Evolutionary conservation across 2,797 vertebrate species (phyloP), one percentile per base, ranked within the genome.

Genomic region (Phataginus tricuspis): DNA sequence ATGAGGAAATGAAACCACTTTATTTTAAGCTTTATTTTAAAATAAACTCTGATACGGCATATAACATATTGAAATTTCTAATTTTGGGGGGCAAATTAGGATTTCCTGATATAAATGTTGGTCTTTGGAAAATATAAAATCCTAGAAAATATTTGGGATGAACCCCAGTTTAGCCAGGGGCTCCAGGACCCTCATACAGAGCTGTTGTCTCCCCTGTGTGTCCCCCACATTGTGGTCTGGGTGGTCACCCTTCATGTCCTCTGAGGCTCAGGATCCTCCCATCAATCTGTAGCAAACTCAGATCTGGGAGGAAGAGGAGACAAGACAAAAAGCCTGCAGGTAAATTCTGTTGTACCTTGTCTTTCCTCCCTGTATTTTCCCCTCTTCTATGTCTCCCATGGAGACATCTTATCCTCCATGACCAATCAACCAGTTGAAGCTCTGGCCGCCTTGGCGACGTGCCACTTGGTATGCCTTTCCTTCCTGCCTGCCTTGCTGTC

Each of bases 1-100:
- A 94, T 66, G 66, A 96, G 42, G 10, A 95, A 82, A 13, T 86
- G 15, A 77, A 87, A 87, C 31, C 27, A 9, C 84, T 92, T 89
- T 91, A 83, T 88, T 90, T 85, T 94, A n/a, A 68, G 2, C 23
- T 49, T 57, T 89, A 63, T 88, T 77, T 93, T 55, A 61, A 87
- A 86, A 66, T 92, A 86, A 77, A 91, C 90, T 96, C 31, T 49
- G 37, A 63, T 96, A 57, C 66, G 61, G 15, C 2, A 34, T 15
- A 14, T 71, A 79, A 45, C 3, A 68, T 29, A 83, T 10, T 91
- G 8, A 79, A 83, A 91, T 86, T 85, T 85, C 10, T 71, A 51
- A 71, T 79, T 34, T 78, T 94, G 77, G 80, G 75, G 18, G 95
- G 49, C 12, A 91, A 53, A 77, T 61, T 90, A 77, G 42, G 18